Evolutionary conservation across 2,113 vertebrate genomes (phyloP).

Genomic region (Forbesichthys papilliferus): DNA sequence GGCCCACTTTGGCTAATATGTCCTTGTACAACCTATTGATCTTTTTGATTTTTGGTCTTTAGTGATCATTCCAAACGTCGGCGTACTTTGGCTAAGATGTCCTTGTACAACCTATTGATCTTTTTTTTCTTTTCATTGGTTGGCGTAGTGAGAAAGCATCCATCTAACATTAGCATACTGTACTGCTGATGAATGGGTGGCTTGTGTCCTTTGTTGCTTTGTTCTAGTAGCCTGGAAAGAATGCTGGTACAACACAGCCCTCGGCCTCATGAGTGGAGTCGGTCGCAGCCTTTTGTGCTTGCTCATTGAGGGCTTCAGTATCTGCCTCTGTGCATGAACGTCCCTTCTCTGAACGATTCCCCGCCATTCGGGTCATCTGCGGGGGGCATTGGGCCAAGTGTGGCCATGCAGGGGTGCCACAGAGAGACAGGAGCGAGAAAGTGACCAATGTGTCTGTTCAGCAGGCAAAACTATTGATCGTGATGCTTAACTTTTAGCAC

Average conservation of each 20-base stretch:
- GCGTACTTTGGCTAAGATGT: background rate
- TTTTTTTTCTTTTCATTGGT: conserved; percentile 11
- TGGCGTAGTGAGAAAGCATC: conserved; percentile 35
- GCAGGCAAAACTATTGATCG: no score
- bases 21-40: background rate
- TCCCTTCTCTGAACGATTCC: conserved; percentile 42
- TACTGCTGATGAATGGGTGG: conserved; percentile 66
- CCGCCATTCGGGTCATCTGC: conserved; percentile 37
- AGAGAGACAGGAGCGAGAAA: background rate
- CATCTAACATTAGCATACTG: conserved; percentile 63
- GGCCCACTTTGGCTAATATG: no score
- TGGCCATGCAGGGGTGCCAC: conserved; percentile 20
- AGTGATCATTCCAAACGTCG: background rate
- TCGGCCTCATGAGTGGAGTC: conserved; percentile 45
- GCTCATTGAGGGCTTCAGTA: conserved; percentile 60
- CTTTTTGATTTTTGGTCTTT: background rate
- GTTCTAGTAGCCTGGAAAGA: conserved; percentile 58
- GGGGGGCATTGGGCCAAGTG: conserved; percentile 9
- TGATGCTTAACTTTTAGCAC: no score
- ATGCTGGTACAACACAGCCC: conserved; percentile 68
- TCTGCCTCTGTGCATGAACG: conserved; percentile 30
- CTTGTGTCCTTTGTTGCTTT: conserved; percentile 68
- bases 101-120: background rate
- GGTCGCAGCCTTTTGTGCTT: conserved; percentile 64
- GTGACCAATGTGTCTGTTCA: no score